phyloP scores from a whole-genome alignment of 2,888 invertebrate genomes.

The Clusia tigrina region DNA sequence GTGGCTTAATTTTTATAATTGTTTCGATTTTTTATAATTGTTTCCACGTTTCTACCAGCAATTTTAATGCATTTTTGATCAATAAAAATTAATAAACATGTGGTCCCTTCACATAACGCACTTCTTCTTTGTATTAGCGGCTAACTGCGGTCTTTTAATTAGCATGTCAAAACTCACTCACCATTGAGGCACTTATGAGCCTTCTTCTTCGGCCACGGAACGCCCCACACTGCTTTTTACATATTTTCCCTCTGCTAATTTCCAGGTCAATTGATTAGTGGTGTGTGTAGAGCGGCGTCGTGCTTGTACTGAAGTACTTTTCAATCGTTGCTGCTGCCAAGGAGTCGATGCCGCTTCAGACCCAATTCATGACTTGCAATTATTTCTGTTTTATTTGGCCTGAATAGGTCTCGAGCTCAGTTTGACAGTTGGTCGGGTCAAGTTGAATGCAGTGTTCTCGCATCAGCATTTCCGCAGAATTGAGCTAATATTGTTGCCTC shows the following conservation, averaged over 20 bases:
- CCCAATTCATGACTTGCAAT: slow-evolving; percentile 49
- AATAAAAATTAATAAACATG: no score
- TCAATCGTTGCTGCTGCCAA: background rate
- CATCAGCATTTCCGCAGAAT: slow-evolving; percentile 45
- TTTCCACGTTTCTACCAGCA: no score
- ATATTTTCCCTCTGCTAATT: background rate
- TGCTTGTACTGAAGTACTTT: background rate
- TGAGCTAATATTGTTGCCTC: slow-evolving; percentile 52
- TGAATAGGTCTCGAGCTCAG: no score
- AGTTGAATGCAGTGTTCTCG: background rate
- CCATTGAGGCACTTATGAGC: background rate
- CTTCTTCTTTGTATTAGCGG: slow-evolving; percentile 46
- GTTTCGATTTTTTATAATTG: no score
- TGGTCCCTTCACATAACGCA: no score
- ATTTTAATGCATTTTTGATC: no score
- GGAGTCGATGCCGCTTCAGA: background rate
- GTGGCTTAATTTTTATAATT: no score
- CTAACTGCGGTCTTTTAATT: slow-evolving; percentile 59
- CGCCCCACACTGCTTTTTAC: background rate
- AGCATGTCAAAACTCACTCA: slow-evolving; percentile 56
- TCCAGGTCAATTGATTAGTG: background rate
- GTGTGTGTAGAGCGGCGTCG: background rate
- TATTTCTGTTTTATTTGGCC: slow-evolving; percentile 49
- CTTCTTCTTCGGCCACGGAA: background rate
- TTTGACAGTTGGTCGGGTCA: background rate